Evolutionary conservation across 2,797 vertebrate species (phyloP).

Genomic region (Necrosyrtes monachus): DNA sequence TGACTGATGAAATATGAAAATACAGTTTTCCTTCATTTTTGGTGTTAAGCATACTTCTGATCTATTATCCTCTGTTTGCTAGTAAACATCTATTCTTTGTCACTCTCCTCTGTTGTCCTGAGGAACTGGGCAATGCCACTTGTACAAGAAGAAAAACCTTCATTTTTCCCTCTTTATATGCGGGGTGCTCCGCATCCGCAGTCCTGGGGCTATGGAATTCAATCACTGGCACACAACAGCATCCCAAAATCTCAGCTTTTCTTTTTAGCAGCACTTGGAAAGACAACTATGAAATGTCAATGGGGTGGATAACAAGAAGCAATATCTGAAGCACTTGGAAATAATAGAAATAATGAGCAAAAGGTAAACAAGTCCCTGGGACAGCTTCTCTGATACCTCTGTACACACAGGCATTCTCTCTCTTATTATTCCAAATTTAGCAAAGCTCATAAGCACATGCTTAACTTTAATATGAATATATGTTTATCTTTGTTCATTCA

Average conservation of each 20-base stretch:
- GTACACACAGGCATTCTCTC: neutral
- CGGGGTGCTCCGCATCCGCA: neutral
- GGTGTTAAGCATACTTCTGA: neutral
- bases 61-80: neutral
- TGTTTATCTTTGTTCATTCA: neutral
- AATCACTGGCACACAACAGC: neutral
- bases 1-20: neutral
- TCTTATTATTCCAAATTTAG: neutral
- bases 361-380: neutral
- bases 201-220: neutral
- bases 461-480: neutral
- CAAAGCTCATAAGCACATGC: neutral
- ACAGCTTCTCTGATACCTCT: neutral
- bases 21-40: neutral
- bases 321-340: neutral
- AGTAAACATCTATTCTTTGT: neutral
- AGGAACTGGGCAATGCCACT: neutral
- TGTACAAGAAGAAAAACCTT: neutral
- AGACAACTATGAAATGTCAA: neutral
- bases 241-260: constrained; percentile 18
- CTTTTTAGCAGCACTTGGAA: constrained; percentile 6
- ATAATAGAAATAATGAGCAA: neutral
- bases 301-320: neutral
- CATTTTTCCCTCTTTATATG: neutral
- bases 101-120: neutral